Conservation (phyloP, 2,113 vertebrate species). For the Podarcis muralis region DNA sequence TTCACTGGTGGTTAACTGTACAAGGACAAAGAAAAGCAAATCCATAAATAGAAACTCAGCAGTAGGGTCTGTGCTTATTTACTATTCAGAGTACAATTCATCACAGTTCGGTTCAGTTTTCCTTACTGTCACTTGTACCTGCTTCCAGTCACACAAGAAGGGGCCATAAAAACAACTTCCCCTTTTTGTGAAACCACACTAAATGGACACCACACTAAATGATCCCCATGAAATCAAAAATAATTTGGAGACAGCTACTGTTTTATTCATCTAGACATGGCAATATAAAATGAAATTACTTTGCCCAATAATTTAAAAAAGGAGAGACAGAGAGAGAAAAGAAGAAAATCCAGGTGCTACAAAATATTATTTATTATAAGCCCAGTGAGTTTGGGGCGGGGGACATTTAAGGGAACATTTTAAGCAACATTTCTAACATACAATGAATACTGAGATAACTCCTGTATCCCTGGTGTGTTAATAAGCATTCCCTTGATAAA, state of each 20-base stretch:
- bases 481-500: too few relatives aligned
- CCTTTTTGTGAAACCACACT: not conserved
- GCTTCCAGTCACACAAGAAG: not conserved
- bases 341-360: too few relatives aligned
- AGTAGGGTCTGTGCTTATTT: not conserved
- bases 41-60: not conserved
- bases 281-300: not conserved
- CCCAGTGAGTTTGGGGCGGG: too few relatives aligned
- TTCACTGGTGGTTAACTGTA: constrained; percentile 93
- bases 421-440: too few relatives aligned
- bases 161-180: not conserved
- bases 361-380: too few relatives aligned
- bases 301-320: not conserved
- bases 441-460: too few relatives aligned
- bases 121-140: not conserved
- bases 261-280: too few relatives aligned
- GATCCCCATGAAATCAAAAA: not conserved
- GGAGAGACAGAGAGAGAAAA: too few relatives aligned
- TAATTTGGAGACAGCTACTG: too few relatives aligned
- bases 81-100: not conserved
- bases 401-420: too few relatives aligned
- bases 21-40: not conserved
- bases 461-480: too few relatives aligned
- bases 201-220: not conserved
- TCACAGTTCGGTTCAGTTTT: not conserved